Conservation (phyloP, 2,888 invertebrate species). For the Eupithecia abbreviata region DNA sequence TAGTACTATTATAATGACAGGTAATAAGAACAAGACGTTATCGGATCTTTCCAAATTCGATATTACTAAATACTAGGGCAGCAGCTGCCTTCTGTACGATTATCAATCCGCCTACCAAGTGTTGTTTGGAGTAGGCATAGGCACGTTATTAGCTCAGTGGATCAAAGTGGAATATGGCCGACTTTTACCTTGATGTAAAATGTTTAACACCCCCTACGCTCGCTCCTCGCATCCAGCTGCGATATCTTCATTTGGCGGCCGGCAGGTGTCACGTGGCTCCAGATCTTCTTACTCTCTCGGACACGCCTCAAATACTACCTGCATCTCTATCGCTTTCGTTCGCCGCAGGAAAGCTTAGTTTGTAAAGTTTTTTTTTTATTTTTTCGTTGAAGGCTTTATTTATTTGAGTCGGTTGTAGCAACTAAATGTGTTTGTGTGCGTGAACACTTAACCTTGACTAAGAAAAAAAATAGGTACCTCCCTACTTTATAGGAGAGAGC, state of each 20-base stretch:
- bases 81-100: too few relatives aligned
- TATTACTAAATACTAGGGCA: background rate
- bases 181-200: slow-evolving; percentile 36
- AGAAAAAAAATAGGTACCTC: slow-evolving; percentile 29
- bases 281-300: slow-evolving; percentile 54
- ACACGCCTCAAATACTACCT: slow-evolving; percentile 42
- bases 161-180: too few relatives aligned
- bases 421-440: slow-evolving; percentile 60
- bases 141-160: too few relatives aligned
- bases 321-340: slow-evolving; percentile 67
- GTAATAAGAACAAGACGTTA: too few relatives aligned
- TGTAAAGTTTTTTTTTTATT: slow-evolving; percentile 62
- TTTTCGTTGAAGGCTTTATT: slow-evolving; percentile 72
- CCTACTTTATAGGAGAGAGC: slow-evolving; percentile 11
- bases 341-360: slow-evolving; percentile 71
- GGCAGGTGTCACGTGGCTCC: slow-evolving; percentile 81
- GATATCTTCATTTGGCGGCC: slow-evolving; percentile 83
- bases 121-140: too few relatives aligned
- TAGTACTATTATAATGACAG: too few relatives aligned
- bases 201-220: slow-evolving; percentile 60
- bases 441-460: slow-evolving; percentile 39
- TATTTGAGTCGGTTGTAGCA: slow-evolving; percentile 73
- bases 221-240: slow-evolving; percentile 78
- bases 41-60: background rate
- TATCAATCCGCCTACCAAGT: too few relatives aligned